Base-by-base conservation (phyloP, 2,113 vertebrate species). In the Bubo bubo region DNA sequence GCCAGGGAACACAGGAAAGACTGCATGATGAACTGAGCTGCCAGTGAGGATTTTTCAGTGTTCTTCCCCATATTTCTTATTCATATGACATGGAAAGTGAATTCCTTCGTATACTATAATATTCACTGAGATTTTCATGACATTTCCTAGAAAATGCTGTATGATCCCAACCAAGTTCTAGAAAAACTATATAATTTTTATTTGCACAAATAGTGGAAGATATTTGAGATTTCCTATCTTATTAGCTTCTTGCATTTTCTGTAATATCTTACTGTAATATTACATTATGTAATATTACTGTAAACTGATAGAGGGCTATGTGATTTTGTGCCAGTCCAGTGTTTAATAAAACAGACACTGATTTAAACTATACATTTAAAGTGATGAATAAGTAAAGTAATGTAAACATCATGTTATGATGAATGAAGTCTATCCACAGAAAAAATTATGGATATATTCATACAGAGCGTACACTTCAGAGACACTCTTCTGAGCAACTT, bases 1-100 rank as follows among this genome's bases (percentile, higher is more conserved):
- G 22, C 32, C 27, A 45, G 4, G 4, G n/a, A 75, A n/a, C 56
- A 71, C 21, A 45, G 27, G 34, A 45, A 72, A 73, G 28, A 14
- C 14, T 41, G 4, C 6, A 24, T 0, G 0, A 70, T 12, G n/a
- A 24, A 53, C 20, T 58, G 24, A 52, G 24, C 10, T 74, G 30
- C 14, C 43, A 37, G 66, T 20, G 17, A 73, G 9, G 6, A 13
- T 30, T 15, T 76, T 86, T 73, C 63, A 13, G 4, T 18, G 28
- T 28, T 70, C 39, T 67, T 75, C 19, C 23, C 9, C 32, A 55
- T 14, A 41, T 45, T 82, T 83, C 47, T 82, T 67, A 49, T 0
- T 0, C 34, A 4, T 14, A 5, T 37, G 8, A 5, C 17, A 18
- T 7, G 13, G 22, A 68, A 88, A 83, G 4, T 28, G 7, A 17